phyloP scores from a whole-genome alignment of 2,888 invertebrate species.

The Amaurobius ferox region DNA sequence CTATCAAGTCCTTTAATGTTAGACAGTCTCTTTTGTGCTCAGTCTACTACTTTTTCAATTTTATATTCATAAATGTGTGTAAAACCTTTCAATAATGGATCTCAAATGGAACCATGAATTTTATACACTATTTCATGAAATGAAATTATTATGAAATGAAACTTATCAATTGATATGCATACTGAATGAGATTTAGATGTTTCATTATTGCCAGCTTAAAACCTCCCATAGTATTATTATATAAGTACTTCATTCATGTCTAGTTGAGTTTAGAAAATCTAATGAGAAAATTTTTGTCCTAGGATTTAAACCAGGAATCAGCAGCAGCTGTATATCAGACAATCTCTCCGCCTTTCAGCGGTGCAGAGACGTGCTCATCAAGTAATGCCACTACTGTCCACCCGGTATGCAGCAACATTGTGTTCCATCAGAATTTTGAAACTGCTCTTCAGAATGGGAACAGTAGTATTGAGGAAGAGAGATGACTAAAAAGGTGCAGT shows the following conservation, averaged over 20 bases:
- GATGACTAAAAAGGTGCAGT: conserved; percentile 66
- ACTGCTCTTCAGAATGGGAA: conserved; percentile 32
- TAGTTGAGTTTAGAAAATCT: background rate
- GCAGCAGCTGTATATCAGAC: conserved; percentile 65
- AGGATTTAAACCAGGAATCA: conserved; percentile 31
- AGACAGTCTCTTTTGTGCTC: too few relatives aligned
- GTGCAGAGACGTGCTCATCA: conserved; percentile 38
- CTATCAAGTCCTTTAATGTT: too few relatives aligned
- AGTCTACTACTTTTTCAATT: too few relatives aligned
- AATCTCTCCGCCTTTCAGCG: conserved; percentile 68
- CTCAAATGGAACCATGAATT: too few relatives aligned
- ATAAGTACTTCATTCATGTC: background rate
- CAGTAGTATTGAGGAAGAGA: conserved; percentile 54
- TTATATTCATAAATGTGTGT: too few relatives aligned
- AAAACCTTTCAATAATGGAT: too few relatives aligned
- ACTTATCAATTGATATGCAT: background rate
- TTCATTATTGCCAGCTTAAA: background rate
- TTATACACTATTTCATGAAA: too few relatives aligned
- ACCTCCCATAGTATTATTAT: background rate
- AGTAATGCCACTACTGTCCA: conserved; percentile 37
- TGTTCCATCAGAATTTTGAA: conserved; percentile 63
- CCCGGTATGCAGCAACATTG: conserved; percentile 53
- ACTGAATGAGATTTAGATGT: background rate
- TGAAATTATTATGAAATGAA: too few relatives aligned
- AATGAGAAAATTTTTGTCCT: background rate